Percentiles rank a stretch among this genome's conserved stretches.
phyloP scores from a whole-genome alignment of 2,888 invertebrate genomes.

The Drosophila greeni region DNA sequence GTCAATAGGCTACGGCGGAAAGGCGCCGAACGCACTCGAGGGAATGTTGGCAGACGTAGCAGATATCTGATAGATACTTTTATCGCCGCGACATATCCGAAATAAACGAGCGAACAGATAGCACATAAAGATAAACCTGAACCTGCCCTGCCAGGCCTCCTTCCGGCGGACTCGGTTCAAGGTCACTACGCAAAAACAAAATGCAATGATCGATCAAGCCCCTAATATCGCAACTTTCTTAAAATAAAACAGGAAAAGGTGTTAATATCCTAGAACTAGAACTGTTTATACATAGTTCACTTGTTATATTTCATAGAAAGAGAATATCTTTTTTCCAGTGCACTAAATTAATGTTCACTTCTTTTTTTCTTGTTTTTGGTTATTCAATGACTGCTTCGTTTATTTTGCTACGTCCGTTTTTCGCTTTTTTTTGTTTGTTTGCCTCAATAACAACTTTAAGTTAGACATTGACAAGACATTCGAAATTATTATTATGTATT shows the following conservation, averaged over 20 bases:
- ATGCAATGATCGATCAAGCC: constrained; percentile 1
- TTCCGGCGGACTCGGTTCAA: constrained; percentile 12
- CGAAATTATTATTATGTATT: constrained; percentile 54
- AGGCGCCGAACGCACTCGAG: constrained; percentile 49
- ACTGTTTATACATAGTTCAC: not conserved
- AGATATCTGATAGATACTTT: constrained; percentile 39
- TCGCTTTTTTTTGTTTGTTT: constrained; percentile 29
- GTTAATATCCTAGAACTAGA: too few relatives aligned
- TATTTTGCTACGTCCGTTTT: constrained; percentile 51
- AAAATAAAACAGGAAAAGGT: not conserved
- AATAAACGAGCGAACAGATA: constrained; percentile 2
- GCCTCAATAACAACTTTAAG: constrained; percentile 67
- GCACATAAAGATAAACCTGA: constrained; percentile 6
- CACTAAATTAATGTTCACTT: constrained; percentile 17
- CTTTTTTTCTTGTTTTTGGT: constrained; percentile 30
- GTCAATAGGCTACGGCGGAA: constrained; percentile 42
- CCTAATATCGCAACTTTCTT: not conserved
- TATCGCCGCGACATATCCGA: constrained; percentile 20
- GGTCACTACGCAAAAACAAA: constrained; percentile 5
- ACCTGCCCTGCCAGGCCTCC: constrained; percentile 18
- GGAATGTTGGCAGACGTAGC: constrained; percentile 27
- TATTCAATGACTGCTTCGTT: constrained; percentile 63
- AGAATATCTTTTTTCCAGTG: constrained; percentile 33
- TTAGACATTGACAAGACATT: constrained; percentile 70
- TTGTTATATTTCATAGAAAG: not conserved